Percentiles rank a stretch among this genome's conserved stretches.
Conservation (phyloP, 2,797 vertebrate genomes). For the Chiroxiphia lanceolata region DNA sequence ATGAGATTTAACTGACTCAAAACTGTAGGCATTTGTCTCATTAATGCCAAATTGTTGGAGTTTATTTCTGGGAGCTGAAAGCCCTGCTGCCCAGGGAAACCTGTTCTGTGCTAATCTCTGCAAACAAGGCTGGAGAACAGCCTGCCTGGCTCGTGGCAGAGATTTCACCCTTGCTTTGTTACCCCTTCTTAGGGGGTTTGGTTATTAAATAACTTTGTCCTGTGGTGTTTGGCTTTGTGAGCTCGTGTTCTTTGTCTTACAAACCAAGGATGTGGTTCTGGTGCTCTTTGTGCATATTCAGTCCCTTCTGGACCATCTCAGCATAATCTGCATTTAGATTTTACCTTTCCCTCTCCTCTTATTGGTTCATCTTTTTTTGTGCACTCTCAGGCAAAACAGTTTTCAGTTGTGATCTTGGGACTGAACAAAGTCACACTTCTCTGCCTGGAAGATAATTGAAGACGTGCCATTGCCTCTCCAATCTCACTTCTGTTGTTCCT, state of each 20-base stretch:
- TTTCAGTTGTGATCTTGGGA: not conserved
- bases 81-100: constrained; percentile 16
- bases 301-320: not conserved
- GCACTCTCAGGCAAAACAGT: not conserved
- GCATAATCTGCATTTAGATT: not conserved
- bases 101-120: constrained; percentile 20
- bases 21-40: constrained; percentile 52
- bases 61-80: constrained; percentile 54
- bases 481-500: not conserved
- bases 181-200: not conserved
- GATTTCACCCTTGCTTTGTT: not conserved
- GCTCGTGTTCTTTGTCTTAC: not conserved
- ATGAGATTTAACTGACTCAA: constrained; percentile 54
- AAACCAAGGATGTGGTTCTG: not conserved
- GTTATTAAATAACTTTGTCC: not conserved
- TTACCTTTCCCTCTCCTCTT: not conserved
- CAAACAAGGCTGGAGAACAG: constrained; percentile 27
- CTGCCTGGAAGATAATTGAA: not conserved
- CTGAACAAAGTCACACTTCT: not conserved
- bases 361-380: not conserved
- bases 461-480: not conserved
- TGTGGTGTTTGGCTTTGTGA: not conserved
- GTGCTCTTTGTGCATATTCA: not conserved
- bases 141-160: not conserved
- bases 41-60: constrained; percentile 45